Evolutionary conservation across 2,888 invertebrate species (phyloP), one percentile per base, ranked within the genome.

Genomic region (Slavum lentiscoides): DNA sequence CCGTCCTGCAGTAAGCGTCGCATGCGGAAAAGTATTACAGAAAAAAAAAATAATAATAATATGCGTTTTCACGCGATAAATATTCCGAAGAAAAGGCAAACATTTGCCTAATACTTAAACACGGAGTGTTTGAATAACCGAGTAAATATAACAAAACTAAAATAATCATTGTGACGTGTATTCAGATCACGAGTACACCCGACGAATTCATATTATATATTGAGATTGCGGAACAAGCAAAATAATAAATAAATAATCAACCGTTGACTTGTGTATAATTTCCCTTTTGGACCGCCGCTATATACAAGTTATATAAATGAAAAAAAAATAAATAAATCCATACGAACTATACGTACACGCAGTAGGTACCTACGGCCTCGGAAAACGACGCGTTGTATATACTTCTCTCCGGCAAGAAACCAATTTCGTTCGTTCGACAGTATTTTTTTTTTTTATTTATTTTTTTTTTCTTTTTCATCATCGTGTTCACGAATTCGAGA

Each of bases 231-330:
- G 43, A 23, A 66, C 49, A 4, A 59, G 3, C 59, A 43, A 9
- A 72, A 21, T 21, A 59, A 59, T 23, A 58, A 37, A n/a, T 69
- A 58, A 43, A 70, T 58, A 21, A 30, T 73, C 72, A 39, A n/a
- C 43, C 43, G 15, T 39, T n/a, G 17, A 72, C 59, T 21, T 43
- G 21, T 43, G 15, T 43, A 21, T 21, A 59, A 72, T 39, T 43
- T 61, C 19, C 6, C 7, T 61, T 49, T 30, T 30, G 30, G 4
- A 30, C 1, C 30, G 30, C 30, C 37, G 43, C 49, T 55, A n/a
- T 23, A 39, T 19, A 19, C 2, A 21, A n/a, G 23, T 72, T 39
- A n/a, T 8, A 37, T 9, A 43, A 43, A 6, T 4, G 7, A 9
- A 43, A 59, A 15, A 49, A 39, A 59, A 72, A 61, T n/a, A n/a